Evolutionary conservation across 2,113 vertebrate genomes (phyloP).

Genomic region (Verasper variegatus): DNA sequence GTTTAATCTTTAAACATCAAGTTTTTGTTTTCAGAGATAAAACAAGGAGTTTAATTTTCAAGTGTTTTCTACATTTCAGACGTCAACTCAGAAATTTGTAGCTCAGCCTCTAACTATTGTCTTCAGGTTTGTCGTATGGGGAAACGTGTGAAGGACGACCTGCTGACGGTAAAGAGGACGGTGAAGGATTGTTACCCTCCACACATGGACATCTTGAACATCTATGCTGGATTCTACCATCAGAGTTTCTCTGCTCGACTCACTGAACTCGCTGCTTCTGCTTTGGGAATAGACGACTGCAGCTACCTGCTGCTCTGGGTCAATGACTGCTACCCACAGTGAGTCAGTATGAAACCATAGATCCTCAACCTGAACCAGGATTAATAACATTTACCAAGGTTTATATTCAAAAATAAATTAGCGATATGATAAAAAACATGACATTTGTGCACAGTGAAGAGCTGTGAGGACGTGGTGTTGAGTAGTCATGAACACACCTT

Average conservation of each 20-base stretch:
- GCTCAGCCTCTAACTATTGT: neutral
- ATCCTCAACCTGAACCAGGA: too few species aligned
- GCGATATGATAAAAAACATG: too few species aligned
- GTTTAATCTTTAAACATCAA: too few species aligned
- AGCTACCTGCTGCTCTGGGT: constrained; percentile 88
- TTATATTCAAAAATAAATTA: too few species aligned
- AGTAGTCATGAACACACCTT: too few species aligned
- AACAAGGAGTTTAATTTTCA: too few species aligned
- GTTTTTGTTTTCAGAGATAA: too few species aligned
- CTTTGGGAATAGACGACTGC: constrained; percentile 80
- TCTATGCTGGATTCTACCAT: constrained; percentile 87
- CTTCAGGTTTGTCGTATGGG: constrained; percentile 80
- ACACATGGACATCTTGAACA: constrained; percentile 83
- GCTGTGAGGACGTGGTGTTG: too few species aligned
- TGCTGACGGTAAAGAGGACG: constrained; percentile 79
- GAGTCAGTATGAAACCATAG: constrained; percentile 40
- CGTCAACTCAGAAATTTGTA: neutral
- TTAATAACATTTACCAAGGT: too few species aligned
- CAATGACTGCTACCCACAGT: constrained; percentile 82
- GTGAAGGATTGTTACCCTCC: constrained; percentile 84
- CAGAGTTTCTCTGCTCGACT: constrained; percentile 80
- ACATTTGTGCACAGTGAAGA: too few species aligned
- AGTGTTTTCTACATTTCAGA: too few species aligned
- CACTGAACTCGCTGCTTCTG: constrained; percentile 63
- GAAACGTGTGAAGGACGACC: constrained; percentile 84